Evolutionary conservation across 37 sponge, comb jelly and placozoan species (phyloP), one percentile per base, ranked within the genome.

Genomic region (Chondrilla cf. caribensis): DNA sequence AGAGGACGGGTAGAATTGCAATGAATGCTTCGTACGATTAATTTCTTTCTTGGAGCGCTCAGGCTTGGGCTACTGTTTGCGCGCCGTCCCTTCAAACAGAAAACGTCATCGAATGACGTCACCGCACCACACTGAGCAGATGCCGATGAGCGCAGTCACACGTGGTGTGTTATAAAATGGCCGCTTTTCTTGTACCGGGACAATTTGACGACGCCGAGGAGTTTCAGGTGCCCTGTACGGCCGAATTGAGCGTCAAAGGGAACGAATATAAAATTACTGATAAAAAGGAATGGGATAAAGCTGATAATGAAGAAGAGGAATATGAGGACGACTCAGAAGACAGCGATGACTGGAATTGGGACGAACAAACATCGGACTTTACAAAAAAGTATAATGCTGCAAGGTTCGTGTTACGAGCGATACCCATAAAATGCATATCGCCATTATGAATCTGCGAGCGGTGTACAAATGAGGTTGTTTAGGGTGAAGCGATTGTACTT

Each of bases 381-480:
- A 90, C 94, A n/a, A 94, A 94, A 85, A 87, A 85, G 31, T 85
- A 84, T 64, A 88, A 87, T 82, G 94, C 94, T 58, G 85, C 80
- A 32, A 59, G 87, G 29, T 58, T 59, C 67, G 87, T 8, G 44
- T 71, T 35, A 17, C 60, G 43, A 54, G 41, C 38, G 67, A 60
- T 22, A 84, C 65, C 38, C 70, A n/a, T 8, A 70, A 58, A 22
- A 19, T 28, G 3, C 66, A 54, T 17, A 58, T 54, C 57, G 21
- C 84, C 1, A 29, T 37, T n/a, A 79, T 2, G 33, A 58, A 26
- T 21, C 8, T n/a, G n/a, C n/a, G n/a, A n/a, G n/a, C n/a, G n/a
- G n/a, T n/a, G n/a, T n/a, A n/a, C n/a, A n/a, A n/a, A n/a, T n/a
- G n/a, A n/a, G n/a, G n/a, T n/a, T n/a, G n/a, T n/a, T n/a, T n/a